phyloP scores from a whole-genome alignment of 2,888 invertebrate species.

The Hybos culiciformis region DNA sequence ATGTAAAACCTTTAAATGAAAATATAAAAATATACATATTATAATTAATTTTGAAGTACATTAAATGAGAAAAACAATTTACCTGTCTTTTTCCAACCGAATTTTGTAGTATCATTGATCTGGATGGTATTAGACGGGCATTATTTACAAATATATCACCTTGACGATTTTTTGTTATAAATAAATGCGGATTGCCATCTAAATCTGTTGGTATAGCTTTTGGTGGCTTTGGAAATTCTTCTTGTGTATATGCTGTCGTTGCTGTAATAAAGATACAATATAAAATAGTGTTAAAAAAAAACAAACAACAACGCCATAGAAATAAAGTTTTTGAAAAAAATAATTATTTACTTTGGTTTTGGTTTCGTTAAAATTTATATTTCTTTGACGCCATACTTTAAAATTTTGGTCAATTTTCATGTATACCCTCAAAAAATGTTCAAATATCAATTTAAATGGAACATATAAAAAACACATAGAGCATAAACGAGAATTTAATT shows the following conservation, averaged over 20 bases:
- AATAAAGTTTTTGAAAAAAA: too few relatives aligned
- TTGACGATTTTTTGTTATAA: conserved; percentile 59
- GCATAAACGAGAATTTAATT: too few relatives aligned
- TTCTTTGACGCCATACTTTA: not conserved
- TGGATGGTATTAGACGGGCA: conserved; percentile 57
- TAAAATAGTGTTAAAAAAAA: too few relatives aligned
- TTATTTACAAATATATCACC: conserved; percentile 74
- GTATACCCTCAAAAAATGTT: too few relatives aligned
- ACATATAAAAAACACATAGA: too few relatives aligned
- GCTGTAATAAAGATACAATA: too few relatives aligned
- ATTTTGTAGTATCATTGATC: conserved; percentile 50
- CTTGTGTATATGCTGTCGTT: not conserved
- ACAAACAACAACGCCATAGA: too few relatives aligned
- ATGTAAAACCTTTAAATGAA: conserved; percentile 55
- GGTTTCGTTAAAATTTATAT: not conserved
- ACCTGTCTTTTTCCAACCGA: conserved; percentile 48
- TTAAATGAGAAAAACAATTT: conserved; percentile 19
- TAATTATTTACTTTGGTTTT: not conserved
- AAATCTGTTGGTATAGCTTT: conserved; percentile 54
- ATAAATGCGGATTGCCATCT: conserved; percentile 72
- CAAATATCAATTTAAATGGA: too few relatives aligned
- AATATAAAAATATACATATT: not conserved
- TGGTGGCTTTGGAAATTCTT: conserved; percentile 1
- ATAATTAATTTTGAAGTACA: too few relatives aligned
- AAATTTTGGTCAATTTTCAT: too few relatives aligned